Conservation (phyloP, 2,888 invertebrate genomes). For the Tupiocoris notatus region DNA sequence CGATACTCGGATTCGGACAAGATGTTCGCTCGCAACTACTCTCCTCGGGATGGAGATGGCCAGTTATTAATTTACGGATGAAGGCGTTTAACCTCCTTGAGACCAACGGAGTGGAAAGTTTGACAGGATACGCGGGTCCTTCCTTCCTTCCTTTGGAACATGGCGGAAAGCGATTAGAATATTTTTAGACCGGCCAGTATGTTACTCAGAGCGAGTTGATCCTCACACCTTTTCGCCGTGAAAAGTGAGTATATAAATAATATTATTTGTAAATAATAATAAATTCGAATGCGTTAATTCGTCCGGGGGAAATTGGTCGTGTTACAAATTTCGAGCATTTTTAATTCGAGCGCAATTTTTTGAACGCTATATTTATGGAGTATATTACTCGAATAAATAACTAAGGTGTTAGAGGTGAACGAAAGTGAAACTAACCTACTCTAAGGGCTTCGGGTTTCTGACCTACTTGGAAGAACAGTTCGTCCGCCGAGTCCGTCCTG, state of each 20-base stretch:
- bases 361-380: too few relatives aligned
- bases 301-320: too few relatives aligned
- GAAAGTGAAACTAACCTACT: slow-evolving; percentile 37
- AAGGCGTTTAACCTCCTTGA: slow-evolving; percentile 35
- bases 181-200: slow-evolving; percentile 31
- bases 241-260: slow-evolving; percentile 32
- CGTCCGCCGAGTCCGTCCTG: not conserved
- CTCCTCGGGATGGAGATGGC: too few relatives aligned
- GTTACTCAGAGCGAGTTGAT: slow-evolving; percentile 14
- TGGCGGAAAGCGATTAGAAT: slow-evolving; percentile 39
- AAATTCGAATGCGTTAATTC: too few relatives aligned
- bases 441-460: not conserved
- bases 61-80: slow-evolving; percentile 40
- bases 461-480: slow-evolving; percentile 31
- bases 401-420: not conserved
- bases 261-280: too few relatives aligned
- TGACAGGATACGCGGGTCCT: slow-evolving; percentile 37
- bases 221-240: slow-evolving; percentile 16
- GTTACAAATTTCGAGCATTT: too few relatives aligned
- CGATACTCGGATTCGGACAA: too few relatives aligned
- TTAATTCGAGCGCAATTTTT: too few relatives aligned
- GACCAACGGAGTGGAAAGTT: slow-evolving; percentile 37
- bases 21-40: too few relatives aligned
- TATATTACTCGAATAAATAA: too few relatives aligned
- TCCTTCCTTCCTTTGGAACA: slow-evolving; percentile 2